Percentiles rank a stretch among this genome's conserved stretches.
Conservation (phyloP, 2,113 vertebrate species). For the Miniopterus natalensis region DNA sequence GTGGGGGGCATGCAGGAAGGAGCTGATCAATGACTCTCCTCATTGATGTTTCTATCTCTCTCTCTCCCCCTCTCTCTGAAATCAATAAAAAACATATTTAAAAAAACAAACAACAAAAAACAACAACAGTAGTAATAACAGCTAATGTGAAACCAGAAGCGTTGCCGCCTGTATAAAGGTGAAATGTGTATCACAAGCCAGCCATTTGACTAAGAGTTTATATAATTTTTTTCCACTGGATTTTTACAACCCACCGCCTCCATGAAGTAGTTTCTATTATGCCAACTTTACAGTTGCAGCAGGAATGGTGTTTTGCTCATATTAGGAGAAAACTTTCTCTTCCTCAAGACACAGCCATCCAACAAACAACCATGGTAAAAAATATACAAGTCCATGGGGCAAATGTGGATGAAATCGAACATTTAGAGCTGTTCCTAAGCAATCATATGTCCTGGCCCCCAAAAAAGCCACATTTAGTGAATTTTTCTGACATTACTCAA, state of each 20-base stretch:
- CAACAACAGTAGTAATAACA: neutral
- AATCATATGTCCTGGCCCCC: neutral
- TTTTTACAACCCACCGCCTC: neutral
- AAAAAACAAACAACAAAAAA: too few relatives aligned
- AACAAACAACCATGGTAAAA: neutral
- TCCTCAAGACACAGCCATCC: neutral
- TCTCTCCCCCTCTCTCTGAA: too few relatives aligned
- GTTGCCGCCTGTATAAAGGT: neutral
- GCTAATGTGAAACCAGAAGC: neutral
- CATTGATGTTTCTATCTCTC: too few relatives aligned
- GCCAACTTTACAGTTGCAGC: neutral
- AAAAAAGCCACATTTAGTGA: neutral
- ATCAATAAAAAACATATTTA: too few relatives aligned
- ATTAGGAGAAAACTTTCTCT: neutral
- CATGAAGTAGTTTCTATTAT: neutral
- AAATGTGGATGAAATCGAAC: neutral
- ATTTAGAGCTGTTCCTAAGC: neutral
- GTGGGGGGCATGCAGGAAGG: too few relatives aligned
- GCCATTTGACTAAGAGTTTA: neutral
- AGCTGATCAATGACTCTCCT: too few relatives aligned
- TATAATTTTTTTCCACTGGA: neutral
- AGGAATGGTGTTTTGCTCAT: neutral
- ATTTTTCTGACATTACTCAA: constrained; percentile 57
- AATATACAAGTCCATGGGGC: neutral
- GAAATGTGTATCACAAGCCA: neutral